Percentiles rank a stretch among this genome's conserved stretches.
Evolutionary conservation across 2,113 vertebrate genomes (phyloP).

Genomic region (western clawed frog (Xenopus tropicalis)): DNA sequence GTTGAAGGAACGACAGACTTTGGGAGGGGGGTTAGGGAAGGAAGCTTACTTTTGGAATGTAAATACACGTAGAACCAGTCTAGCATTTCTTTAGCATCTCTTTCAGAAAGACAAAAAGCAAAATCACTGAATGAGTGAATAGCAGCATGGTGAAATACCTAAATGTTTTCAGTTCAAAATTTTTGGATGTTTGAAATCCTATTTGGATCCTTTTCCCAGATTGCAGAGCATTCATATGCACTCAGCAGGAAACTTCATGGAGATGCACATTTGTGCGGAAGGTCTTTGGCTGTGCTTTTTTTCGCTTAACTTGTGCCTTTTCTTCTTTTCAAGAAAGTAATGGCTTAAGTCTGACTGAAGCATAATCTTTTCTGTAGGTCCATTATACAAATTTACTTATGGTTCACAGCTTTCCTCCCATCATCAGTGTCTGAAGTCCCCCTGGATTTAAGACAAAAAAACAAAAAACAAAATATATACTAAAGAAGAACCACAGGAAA

Average conservation of each 20-base stretch:
- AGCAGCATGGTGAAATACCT: constrained; percentile 77
- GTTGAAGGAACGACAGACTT: constrained; percentile 68
- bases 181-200: constrained; percentile 81
- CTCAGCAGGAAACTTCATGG: constrained; percentile 76
- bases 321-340: constrained; percentile 83
- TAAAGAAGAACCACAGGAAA: constrained; percentile 68
- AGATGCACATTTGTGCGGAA: constrained; percentile 76
- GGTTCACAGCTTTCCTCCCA: constrained; percentile 76
- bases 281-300: constrained; percentile 75
- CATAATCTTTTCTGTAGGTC: constrained; percentile 76
- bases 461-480: constrained; percentile 62
- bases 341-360: constrained; percentile 80
- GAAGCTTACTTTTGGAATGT: constrained; percentile 78
- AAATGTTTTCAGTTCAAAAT: constrained; percentile 76
- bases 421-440: constrained; percentile 66
- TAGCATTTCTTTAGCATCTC: constrained; percentile 76
- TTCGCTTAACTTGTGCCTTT: constrained; percentile 77
- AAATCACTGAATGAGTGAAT: constrained; percentile 77
- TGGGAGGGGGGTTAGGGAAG: constrained; percentile 59
- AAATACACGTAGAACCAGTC: constrained; percentile 74
- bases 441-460: constrained; percentile 56
- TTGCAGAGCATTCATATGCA: constrained; percentile 73
- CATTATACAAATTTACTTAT: constrained; percentile 77
- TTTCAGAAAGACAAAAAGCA: constrained; percentile 72
- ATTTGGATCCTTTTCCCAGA: constrained; percentile 81